These are phyloP conservation scores for Parapristionchus giblindavisi DNA, from an alignment of 2,888 invertebrate species.

Conservation along the genomic window DNA sequence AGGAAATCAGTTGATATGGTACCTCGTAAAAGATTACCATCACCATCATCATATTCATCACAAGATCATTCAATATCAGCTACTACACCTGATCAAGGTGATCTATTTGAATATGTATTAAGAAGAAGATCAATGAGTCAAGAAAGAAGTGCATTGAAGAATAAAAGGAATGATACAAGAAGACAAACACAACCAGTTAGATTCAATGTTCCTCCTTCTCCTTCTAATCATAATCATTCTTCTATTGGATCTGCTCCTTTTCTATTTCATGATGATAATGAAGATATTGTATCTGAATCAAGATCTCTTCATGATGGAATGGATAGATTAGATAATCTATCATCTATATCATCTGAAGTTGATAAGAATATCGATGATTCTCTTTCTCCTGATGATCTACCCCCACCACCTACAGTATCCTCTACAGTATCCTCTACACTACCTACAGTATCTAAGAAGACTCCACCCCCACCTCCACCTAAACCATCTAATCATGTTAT, in stretches of 20 bases:
- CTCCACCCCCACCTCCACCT: conserved; percentile 59
- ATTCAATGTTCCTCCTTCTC: conserved; percentile 52
- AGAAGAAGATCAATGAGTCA: conserved; percentile 59
- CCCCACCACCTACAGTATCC: conserved; percentile 54
- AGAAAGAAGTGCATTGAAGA: conserved; percentile 50
- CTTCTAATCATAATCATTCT: conserved; percentile 44
- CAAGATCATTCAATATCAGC: conserved; percentile 69
- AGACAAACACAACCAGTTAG: conserved; percentile 68
- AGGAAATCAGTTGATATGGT: conserved; percentile 66
- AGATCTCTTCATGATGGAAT: conserved; percentile 59
- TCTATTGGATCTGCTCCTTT: conserved; percentile 54
- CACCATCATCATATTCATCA: conserved; percentile 66
- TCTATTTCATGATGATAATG: conserved; percentile 54
- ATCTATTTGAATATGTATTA: conserved; percentile 64
- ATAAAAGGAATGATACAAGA: conserved; percentile 70
- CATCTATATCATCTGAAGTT: conserved; percentile 46
- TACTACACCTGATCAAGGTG: conserved; percentile 61
- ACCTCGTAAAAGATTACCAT: conserved; percentile 64
- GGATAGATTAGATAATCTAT: conserved; percentile 53
- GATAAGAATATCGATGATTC: conserved; percentile 45
- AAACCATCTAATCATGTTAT: conserved; percentile 43
- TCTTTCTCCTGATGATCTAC: conserved; percentile 51
- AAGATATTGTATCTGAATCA: conserved; percentile 56
- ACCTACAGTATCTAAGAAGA: conserved; percentile 38
- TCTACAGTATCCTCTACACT: too few relatives aligned